Evolutionary conservation across 2,113 vertebrate species (phyloP).

Genomic region (Lanius collurio): DNA sequence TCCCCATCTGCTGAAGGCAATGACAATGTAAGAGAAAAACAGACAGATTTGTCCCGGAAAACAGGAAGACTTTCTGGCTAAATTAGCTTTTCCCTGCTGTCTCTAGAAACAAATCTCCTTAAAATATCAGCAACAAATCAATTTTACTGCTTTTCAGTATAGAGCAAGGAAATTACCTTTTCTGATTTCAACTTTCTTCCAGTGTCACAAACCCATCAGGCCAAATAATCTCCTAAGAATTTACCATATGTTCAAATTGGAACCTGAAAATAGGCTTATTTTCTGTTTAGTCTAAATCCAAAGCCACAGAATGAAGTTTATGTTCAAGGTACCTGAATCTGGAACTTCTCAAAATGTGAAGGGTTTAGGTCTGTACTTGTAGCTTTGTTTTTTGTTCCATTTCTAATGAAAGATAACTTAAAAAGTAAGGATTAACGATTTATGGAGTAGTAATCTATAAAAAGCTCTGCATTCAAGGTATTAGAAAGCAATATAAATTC

Average conservation of each 20-base stretch:
- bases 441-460: constrained; percentile 30
- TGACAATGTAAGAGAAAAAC: not conserved
- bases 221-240: constrained; percentile 23
- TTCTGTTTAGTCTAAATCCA: constrained; percentile 25
- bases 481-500: constrained; percentile 60
- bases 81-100: not conserved
- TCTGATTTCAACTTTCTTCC: not conserved
- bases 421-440: not conserved
- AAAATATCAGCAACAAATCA: constrained; percentile 40
- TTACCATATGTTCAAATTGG: constrained; percentile 18
- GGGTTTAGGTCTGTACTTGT: not conserved
- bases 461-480: constrained; percentile 23
- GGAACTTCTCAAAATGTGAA: constrained; percentile 28
- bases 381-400: constrained; percentile 22
- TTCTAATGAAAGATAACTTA: constrained; percentile 9
- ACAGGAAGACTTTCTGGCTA: not conserved
- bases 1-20: not conserved
- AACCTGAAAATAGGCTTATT: not conserved
- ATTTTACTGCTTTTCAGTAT: constrained; percentile 16
- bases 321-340: not conserved
- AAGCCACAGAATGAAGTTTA: constrained; percentile 11
- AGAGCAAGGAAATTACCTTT: constrained; percentile 31
- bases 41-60: not conserved
- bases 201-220: constrained; percentile 4
- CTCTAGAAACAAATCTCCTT: constrained; percentile 13